Conservation (phyloP, 2,113 vertebrate species). For the Urocolius indicus region DNA sequence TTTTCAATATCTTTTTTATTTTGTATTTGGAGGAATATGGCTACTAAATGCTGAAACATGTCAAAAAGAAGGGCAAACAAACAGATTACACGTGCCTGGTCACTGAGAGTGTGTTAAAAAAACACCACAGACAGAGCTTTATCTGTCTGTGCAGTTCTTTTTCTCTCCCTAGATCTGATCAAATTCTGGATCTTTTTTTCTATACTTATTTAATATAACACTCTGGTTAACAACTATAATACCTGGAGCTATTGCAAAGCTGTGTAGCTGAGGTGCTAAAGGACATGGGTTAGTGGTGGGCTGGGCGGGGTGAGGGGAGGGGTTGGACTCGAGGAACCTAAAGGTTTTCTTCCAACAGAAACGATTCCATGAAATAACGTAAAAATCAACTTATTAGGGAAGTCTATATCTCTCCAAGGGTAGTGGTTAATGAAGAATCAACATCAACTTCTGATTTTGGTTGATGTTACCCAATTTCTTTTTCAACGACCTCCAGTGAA, state of each 20-base stretch:
- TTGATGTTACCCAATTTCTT: fast-evolving
- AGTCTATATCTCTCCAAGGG: neutral
- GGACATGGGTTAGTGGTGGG: too few species aligned
- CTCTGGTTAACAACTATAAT: neutral
- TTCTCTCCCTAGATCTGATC: neutral
- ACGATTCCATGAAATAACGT: too few species aligned
- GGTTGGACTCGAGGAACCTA: too few species aligned
- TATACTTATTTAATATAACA: neutral
- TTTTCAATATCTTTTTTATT: neutral
- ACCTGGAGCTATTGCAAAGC: too few species aligned
- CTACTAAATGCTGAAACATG: neutral
- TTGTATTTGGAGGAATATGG: neutral
- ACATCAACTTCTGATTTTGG: neutral
- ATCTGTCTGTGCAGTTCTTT: fast-evolving
- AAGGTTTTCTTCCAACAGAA: too few species aligned
- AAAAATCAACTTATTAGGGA: neutral
- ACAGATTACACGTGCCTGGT: neutral
- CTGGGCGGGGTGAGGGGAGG: too few species aligned
- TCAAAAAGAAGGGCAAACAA: neutral
- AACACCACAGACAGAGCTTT: neutral
- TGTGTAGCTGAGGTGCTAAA: too few species aligned
- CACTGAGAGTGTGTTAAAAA: neutral
- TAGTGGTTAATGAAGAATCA: neutral
- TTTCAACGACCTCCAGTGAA: neutral
- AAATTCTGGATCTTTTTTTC: neutral